Evolutionary conservation across 2,113 vertebrate species (phyloP).

Genomic region (Ardeotis arabs): DNA sequence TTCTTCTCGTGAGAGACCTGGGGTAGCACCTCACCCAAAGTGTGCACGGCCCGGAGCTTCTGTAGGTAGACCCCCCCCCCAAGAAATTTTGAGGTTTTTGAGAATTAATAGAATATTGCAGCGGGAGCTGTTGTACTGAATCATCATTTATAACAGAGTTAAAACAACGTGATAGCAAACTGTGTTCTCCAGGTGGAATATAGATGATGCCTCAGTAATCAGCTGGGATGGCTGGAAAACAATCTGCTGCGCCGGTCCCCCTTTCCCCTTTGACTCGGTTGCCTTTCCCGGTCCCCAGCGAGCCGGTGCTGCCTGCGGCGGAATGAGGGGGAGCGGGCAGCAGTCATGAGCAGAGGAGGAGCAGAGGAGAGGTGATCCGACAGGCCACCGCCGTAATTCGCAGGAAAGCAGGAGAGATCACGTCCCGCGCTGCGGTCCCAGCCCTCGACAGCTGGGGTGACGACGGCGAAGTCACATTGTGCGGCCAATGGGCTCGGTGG

Average conservation of each 20-base stretch:
- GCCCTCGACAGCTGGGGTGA: not conserved
- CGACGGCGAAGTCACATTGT: not conserved
- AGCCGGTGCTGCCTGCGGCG: not conserved
- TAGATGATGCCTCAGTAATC: not conserved
- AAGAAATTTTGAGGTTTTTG: not conserved
- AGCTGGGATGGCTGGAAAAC: not conserved
- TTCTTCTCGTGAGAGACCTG: accelerated
- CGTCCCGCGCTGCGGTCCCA: not conserved
- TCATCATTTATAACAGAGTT: not conserved
- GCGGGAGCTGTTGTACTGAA: not conserved
- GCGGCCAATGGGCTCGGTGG: not conserved
- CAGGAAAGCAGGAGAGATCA: not conserved
- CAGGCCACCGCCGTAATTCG: not conserved
- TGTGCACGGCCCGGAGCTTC: not conserved
- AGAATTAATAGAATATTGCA: not conserved
- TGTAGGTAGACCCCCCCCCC: not conserved
- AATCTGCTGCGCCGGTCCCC: not conserved
- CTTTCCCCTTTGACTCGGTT: not conserved
- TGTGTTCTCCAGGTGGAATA: not conserved
- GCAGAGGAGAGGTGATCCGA: not conserved
- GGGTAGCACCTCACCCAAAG: not conserved
- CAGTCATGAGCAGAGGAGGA: not conserved
- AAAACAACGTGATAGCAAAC: accelerated
- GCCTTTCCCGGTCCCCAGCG: not conserved
- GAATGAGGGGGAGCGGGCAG: not conserved